These are phyloP conservation scores for Anisognathus igniventris DNA, from an alignment of 2,797 vertebrate genomes.

Conservation along the genomic window DNA sequence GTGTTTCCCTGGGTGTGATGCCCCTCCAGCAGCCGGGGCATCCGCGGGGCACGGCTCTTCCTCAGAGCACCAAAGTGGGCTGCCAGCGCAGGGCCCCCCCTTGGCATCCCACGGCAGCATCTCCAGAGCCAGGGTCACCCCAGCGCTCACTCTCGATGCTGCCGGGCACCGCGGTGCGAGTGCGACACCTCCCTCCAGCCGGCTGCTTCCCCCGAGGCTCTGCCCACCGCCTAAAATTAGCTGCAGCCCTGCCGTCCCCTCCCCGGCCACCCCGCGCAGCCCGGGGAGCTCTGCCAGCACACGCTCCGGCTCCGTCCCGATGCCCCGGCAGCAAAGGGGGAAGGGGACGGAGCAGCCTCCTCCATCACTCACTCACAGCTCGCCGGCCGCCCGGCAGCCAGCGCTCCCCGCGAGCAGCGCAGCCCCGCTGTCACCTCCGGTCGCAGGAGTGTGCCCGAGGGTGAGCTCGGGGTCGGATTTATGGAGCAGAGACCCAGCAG, in stretches of 20 bases:
- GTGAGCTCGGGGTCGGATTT: neutral
- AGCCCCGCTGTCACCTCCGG: neutral
- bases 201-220: neutral
- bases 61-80: rapidly evolving
- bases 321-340: neutral
- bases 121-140: neutral
- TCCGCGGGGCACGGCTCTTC: neutral
- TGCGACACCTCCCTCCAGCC: neutral
- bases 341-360: neutral
- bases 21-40: neutral
- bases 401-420: neutral
- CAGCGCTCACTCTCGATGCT: rapidly evolving
- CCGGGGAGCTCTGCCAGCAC: neutral
- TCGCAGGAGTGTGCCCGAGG: rapidly evolving
- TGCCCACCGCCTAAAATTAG: conserved; percentile 56
- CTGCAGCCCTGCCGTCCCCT: neutral
- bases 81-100: neutral
- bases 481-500: neutral
- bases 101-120: neutral
- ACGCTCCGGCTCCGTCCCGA: neutral
- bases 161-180: neutral
- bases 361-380: neutral
- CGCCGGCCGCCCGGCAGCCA: neutral
- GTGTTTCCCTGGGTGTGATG: rapidly evolving
- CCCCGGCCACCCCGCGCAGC: neutral